phyloP scores from a whole-genome alignment of 1,140 invertebrate species.

The Piezodorus guildinii region DNA sequence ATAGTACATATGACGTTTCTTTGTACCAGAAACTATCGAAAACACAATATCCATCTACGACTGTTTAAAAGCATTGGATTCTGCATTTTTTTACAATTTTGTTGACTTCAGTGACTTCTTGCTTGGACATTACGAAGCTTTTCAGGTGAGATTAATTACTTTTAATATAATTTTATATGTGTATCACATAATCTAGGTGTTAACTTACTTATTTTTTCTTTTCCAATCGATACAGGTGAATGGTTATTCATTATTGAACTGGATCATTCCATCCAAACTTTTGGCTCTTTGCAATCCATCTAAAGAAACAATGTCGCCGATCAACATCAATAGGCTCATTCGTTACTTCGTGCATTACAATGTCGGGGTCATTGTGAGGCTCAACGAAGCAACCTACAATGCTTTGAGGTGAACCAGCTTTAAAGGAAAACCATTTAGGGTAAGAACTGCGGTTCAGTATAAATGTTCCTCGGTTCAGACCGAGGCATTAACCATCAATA shows the following conservation, averaged over 20 bases:
- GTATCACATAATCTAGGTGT: too few relatives aligned
- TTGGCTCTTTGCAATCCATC: constrained; percentile 97
- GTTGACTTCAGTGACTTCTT: constrained; percentile 91
- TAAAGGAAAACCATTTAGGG: too few relatives aligned
- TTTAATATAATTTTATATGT: constrained; percentile 43
- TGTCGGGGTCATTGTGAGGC: constrained; percentile 80
- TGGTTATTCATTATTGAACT: constrained; percentile 69
- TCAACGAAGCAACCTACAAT: constrained; percentile 95
- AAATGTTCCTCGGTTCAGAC: too few relatives aligned
- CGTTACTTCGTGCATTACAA: constrained; percentile 82
- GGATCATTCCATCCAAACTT: constrained; percentile 96
- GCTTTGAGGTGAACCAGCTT: constrained; percentile 44
- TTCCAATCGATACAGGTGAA: neutral
- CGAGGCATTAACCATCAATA: too few relatives aligned
- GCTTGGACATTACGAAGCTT: constrained; percentile 85
- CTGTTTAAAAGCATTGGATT: constrained; percentile 77
- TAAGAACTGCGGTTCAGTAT: too few relatives aligned
- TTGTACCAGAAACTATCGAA: neutral
- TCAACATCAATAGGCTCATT: constrained; percentile 90
- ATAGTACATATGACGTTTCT: neutral
- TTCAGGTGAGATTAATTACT: constrained; percentile 36
- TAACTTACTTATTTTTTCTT: too few relatives aligned
- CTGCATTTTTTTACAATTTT: constrained; percentile 73
- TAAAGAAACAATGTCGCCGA: constrained; percentile 45
- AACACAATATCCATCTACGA: constrained; percentile 57